These are phyloP conservation scores for Sebastes hubbsi DNA, from an alignment of 2,797 vertebrate species.

Conservation along the genomic window DNA sequence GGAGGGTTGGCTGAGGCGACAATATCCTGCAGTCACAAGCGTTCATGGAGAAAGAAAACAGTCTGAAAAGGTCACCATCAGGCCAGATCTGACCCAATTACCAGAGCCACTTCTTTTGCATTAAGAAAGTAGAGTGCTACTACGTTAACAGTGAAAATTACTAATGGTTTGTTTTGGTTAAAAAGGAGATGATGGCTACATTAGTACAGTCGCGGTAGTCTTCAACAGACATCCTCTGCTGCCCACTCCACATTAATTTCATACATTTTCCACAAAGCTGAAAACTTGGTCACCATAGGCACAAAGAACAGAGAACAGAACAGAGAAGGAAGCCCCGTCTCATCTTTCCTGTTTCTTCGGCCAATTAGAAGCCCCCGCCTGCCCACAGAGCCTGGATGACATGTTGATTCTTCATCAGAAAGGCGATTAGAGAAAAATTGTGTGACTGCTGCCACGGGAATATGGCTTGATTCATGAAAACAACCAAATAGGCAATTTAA, in stretches of 20 bases:
- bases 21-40: conserved; percentile 42
- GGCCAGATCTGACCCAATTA: conserved; percentile 46
- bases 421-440: conserved; percentile 28
- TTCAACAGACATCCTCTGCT: neutral
- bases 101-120: neutral
- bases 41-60: conserved; percentile 28
- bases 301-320: conserved; percentile 13
- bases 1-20: conserved; percentile 34
- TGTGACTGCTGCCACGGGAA: conserved; percentile 17
- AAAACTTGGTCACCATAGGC: conserved; percentile 18
- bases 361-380: conserved; percentile 35
- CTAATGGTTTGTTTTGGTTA: neutral
- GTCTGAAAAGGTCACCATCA: conserved; percentile 49
- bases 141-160: conserved; percentile 3
- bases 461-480: conserved; percentile 23
- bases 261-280: conserved; percentile 19
- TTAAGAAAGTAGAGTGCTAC: neutral
- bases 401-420: conserved; percentile 40
- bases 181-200: conserved; percentile 11
- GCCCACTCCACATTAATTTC: neutral
- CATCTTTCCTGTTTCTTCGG: neutral
- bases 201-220: neutral
- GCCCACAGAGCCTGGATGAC: conserved; percentile 24
- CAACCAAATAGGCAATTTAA: neutral
- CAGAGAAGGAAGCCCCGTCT: conserved; percentile 7